Evolutionary conservation across 2,113 vertebrate genomes (phyloP).

Genomic region (Corythornis cristatus): DNA sequence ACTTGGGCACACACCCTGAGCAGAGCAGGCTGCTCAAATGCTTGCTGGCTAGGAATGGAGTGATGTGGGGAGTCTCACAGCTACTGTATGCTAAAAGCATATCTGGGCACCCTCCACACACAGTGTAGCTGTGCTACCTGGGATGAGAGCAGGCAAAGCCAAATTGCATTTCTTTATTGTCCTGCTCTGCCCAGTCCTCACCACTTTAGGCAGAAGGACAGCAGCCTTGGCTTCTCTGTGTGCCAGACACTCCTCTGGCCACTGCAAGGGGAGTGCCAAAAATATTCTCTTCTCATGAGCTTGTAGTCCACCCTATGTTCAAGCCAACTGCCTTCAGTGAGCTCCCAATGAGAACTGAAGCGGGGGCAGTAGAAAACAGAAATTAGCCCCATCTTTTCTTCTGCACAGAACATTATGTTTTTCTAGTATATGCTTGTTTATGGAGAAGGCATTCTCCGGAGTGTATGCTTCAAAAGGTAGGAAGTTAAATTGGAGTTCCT

Average conservation of each 20-base stretch:
- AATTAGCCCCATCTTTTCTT: conserved; percentile 42
- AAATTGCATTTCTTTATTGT: neutral
- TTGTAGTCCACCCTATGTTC: neutral
- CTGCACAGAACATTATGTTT: neutral
- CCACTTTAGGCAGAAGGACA: neutral
- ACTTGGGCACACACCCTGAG: neutral
- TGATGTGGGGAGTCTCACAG: neutral
- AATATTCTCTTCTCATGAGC: neutral
- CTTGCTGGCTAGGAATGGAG: neutral
- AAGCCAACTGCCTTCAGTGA: neutral
- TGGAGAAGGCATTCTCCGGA: conserved; percentile 5
- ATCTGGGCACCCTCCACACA: neutral
- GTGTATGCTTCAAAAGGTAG: conserved; percentile 40
- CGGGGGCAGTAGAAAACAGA: neutral
- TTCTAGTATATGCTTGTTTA: neutral
- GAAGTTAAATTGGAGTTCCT: conserved; percentile 36
- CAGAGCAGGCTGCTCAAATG: neutral
- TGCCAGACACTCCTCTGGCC: neutral
- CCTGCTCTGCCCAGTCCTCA: neutral
- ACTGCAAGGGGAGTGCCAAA: neutral
- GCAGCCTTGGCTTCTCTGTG: neutral
- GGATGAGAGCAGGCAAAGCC: neutral
- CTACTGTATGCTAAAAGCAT: neutral
- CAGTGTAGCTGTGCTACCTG: accelerated
- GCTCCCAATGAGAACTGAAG: neutral